Conservation (phyloP, 1,140 invertebrate species). For the Drosophila chauvacae region DNA sequence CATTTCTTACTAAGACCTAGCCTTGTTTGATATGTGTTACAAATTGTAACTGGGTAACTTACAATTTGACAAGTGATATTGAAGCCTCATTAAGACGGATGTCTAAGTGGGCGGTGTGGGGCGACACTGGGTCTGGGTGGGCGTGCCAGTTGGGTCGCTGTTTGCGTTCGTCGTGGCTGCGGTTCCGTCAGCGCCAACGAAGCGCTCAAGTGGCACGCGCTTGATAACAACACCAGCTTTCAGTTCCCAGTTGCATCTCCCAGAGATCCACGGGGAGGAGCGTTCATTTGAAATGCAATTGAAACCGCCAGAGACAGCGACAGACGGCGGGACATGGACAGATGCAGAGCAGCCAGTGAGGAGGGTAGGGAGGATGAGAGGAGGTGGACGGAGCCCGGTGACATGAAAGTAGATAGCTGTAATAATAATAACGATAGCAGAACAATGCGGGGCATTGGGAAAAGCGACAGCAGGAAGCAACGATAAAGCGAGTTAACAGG, state of each 20-base stretch:
- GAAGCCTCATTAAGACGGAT: conserved; percentile 73
- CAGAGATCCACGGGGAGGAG: conserved; percentile 7
- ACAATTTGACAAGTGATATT: conserved; percentile 72
- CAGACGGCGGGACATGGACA: conserved; percentile 15
- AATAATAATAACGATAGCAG: conserved; percentile 29
- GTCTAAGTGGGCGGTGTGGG: conserved; percentile 43
- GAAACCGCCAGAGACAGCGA: conserved; percentile 48
- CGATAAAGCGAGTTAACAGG: conserved; percentile 14
- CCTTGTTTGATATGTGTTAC: neutral
- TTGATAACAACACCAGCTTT: conserved; percentile 60
- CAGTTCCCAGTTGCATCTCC: conserved; percentile 13
- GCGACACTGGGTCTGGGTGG: conserved; percentile 12
- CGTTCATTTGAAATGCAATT: conserved; percentile 73
- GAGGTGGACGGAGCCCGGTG: conserved; percentile 2
- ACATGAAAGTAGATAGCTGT: conserved; percentile 44
- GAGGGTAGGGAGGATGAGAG: neutral
- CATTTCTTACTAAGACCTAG: neutral
- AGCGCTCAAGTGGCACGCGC: conserved; percentile 68
- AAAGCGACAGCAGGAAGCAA: conserved; percentile 9
- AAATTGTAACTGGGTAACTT: neutral
- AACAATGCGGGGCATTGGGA: conserved; percentile 19
- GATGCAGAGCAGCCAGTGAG: neutral
- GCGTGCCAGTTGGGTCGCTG: conserved; percentile 20
- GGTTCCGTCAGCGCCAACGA: conserved; percentile 51
- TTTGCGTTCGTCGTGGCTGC: conserved; percentile 21